These are phyloP conservation scores for Eleginops maclovinus DNA, from an alignment of 2,113 vertebrate species.

Conservation along the genomic window DNA sequence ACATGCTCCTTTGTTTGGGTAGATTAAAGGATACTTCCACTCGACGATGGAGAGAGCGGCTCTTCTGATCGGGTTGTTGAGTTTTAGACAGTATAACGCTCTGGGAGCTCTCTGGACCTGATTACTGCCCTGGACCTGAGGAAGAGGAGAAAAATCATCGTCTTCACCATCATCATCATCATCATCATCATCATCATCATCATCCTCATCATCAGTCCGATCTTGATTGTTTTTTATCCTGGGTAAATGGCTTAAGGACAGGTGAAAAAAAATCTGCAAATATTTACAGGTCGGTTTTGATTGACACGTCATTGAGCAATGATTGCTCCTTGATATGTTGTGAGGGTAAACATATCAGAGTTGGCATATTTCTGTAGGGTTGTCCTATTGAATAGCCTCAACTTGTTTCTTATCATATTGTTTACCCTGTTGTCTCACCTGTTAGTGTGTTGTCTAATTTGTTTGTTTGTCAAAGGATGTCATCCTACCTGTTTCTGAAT, in stretches of 20 bases:
- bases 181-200: background rate
- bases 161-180: background rate
- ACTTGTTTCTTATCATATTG: background rate
- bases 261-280: too few species aligned
- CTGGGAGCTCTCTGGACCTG: conserved; percentile 89
- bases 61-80: conserved; percentile 90
- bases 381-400: too few species aligned
- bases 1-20: too few species aligned
- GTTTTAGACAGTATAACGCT: conserved; percentile 89
- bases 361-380: too few species aligned
- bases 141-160: conserved; percentile 18
- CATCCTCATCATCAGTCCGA: background rate
- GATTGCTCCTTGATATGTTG: too few species aligned
- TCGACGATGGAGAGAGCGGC: conserved; percentile 91
- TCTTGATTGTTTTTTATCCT: too few species aligned
- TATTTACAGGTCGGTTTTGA: too few species aligned
- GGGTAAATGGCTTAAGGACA: too few species aligned
- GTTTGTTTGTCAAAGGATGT: background rate
- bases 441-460: background rate
- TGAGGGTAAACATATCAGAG: too few species aligned
- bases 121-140: conserved; percentile 83
- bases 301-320: too few species aligned
- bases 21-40: conserved; percentile 92
- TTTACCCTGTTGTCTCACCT: background rate
- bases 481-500: too few species aligned